These are phyloP conservation scores for Prochilodus magdalenae DNA, from an alignment of 2,113 vertebrate genomes.

Conservation along the genomic window DNA sequence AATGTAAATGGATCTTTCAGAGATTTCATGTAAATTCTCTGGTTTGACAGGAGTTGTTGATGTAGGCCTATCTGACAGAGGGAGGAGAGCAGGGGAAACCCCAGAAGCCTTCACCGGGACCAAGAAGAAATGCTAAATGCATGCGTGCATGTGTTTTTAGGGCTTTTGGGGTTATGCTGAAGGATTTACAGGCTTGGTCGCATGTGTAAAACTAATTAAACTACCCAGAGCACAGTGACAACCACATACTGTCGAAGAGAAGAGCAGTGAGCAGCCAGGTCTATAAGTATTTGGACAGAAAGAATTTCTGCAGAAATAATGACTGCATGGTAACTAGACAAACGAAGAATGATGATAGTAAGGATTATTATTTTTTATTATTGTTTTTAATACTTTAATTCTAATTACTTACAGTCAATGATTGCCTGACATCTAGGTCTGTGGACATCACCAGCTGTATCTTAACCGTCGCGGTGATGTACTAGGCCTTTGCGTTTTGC, in stretches of 20 bases:
- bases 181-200: constrained; percentile 48
- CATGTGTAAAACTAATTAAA: constrained; percentile 65
- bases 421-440: no score
- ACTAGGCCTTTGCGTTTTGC: no score
- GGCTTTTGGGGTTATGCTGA: neutral
- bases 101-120: neutral
- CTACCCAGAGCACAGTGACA: constrained; percentile 12
- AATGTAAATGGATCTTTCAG: neutral
- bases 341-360: no score
- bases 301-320: no score
- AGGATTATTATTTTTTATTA: no score
- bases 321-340: no score
- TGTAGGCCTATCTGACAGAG: neutral
- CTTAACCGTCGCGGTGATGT: no score
- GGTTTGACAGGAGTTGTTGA: constrained; percentile 15
- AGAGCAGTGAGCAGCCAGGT: neutral
- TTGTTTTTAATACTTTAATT: no score
- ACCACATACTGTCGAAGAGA: constrained; percentile 15
- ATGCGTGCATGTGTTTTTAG: neutral
- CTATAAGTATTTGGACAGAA: neutral
- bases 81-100: neutral
- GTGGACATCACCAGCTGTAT: no score
- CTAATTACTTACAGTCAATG: no score
- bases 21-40: neutral
- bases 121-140: neutral